Evolutionary conservation across 2,113 vertebrate species (phyloP).

Genomic region (Echinops telfairi): DNA sequence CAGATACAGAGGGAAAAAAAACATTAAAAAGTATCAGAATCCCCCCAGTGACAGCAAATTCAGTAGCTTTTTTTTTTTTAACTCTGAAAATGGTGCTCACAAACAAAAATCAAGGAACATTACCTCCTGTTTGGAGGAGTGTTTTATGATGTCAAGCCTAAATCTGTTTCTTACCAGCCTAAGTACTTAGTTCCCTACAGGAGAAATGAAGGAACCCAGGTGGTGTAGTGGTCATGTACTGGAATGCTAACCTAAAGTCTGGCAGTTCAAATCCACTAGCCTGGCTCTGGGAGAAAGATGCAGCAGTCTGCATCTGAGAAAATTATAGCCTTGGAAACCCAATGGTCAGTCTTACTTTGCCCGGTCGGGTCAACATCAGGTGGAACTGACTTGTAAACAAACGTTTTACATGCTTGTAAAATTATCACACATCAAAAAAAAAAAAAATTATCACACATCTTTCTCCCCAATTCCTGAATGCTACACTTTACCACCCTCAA

Average conservation of each 20-base stretch:
- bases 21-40: neutral
- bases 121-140: neutral
- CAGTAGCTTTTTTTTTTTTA: neutral
- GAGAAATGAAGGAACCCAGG: neutral
- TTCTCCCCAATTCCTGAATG: neutral
- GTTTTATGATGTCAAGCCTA: neutral
- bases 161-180: neutral
- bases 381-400: neutral
- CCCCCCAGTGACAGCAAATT: neutral
- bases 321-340: no score
- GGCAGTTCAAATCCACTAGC: no score
- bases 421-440: neutral
- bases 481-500: neutral
- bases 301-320: no score
- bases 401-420: neutral
- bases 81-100: slow-evolving; percentile 40
- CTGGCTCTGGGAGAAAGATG: no score
- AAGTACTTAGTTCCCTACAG: neutral
- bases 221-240: no score
- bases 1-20: neutral
- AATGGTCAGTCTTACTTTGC: no score
- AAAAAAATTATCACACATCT: neutral
- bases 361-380: no score
- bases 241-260: no score
- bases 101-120: slow-evolving; percentile 52